Evolutionary conservation across 2,888 invertebrate species (phyloP), one percentile per base, ranked within the genome.

Genomic region (Drosophila monieri): DNA sequence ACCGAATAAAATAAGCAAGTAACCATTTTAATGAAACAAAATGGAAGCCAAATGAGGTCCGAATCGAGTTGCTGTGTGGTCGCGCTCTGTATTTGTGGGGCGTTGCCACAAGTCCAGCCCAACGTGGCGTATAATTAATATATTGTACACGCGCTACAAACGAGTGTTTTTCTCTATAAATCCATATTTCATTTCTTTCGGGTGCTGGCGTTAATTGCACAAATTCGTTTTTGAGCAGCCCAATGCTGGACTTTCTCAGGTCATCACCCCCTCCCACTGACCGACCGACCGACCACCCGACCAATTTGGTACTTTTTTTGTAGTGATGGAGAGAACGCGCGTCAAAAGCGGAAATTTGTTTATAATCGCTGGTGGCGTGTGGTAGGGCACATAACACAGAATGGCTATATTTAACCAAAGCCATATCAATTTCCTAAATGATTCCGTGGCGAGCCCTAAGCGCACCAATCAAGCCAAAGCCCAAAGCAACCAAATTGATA

Each of bases 271-370:
- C 10, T 9, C 35, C 12, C n/a, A 4, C 27, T 51, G 18, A 32
- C 10, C 35, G n/a, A 25, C 48, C 30, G 30, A 30, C 10, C 35
- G n/a, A 35, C 35, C 35, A 2, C n/a, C 35, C 64, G 30, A 53
- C 52, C 69, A 55, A 55, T 61, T 48, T 54, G 56, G 18, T 39
- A 48, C n/a, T 37, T 37, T 46, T 43, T 37, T 62, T 32, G 46
- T 57, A 21, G n/a, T 43, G 35, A 14, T 41, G 30, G 61, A 35
- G 46, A 46, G 46, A 53, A 75, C 60, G 59, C 80, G 87, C 88
- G 85, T 85, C 85, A 81, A 85, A 81, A 86, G 86, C 81, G 88
- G 88, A 85, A 85, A 85, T 85, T 88, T 88, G 78, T 88, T 88
- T 85, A 85, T 85, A 85, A 85, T 85, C 85, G 85, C 60, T 68